Evolutionary conservation across 2,888 invertebrate genomes (phyloP).

Genomic region (Tillus elongatus): DNA sequence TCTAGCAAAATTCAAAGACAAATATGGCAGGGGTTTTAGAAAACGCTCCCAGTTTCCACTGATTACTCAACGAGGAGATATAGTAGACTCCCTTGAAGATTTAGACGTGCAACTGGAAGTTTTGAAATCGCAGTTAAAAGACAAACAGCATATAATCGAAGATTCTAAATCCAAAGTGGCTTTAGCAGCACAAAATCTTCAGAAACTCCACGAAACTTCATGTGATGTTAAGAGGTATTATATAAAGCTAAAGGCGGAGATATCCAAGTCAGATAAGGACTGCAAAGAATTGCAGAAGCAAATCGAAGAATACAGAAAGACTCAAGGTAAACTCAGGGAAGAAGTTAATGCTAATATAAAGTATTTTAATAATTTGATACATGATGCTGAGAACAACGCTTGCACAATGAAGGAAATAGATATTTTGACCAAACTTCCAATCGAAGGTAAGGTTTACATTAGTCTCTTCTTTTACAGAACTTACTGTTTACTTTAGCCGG

Average conservation of each 20-base stretch:
- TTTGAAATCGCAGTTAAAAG: constrained; percentile 29
- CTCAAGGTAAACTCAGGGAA: constrained; percentile 27
- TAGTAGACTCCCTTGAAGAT: constrained; percentile 32
- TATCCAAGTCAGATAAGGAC: constrained; percentile 30
- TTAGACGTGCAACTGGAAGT: constrained; percentile 31
- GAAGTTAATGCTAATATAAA: constrained; percentile 27
- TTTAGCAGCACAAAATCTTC: constrained; percentile 28
- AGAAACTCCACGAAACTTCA: constrained; percentile 29
- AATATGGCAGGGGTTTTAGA: constrained; percentile 16
- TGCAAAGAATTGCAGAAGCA: constrained; percentile 29
- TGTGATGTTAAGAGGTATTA: constrained; percentile 31
- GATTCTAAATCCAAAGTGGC: constrained; percentile 26
- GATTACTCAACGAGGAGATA: constrained; percentile 25
- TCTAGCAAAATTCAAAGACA: constrained; percentile 26
- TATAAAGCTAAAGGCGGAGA: constrained; percentile 27
- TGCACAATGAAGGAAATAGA: too few species aligned
- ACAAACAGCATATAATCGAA: constrained; percentile 31
- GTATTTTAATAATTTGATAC: constrained; percentile 20
- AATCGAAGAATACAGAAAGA: constrained; percentile 31
- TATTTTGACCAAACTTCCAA: too few species aligned
- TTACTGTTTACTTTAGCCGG: too few species aligned
- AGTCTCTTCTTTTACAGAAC: too few species aligned
- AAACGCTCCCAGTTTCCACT: constrained; percentile 28
- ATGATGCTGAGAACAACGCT: too few species aligned
- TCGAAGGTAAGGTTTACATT: too few species aligned